phyloP scores from a whole-genome alignment of 2,888 invertebrate genomes.

The Lasioglossum pauxillum region DNA sequence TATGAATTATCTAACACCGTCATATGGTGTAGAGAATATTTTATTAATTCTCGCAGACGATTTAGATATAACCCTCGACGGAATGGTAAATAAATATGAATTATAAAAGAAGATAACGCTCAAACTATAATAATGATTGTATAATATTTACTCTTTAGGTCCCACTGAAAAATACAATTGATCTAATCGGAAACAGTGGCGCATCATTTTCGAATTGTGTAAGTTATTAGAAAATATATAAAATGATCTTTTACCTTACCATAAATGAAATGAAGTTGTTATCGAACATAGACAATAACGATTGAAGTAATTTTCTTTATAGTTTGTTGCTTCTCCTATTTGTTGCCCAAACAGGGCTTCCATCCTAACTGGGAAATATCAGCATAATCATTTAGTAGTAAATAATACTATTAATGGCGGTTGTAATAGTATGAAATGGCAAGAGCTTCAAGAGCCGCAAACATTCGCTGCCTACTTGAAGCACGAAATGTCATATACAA shows the following conservation, averaged over 20 bases:
- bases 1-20: constrained; percentile 34
- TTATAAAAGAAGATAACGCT: constrained; percentile 54
- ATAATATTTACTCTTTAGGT: constrained; percentile 83
- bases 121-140: constrained; percentile 41
- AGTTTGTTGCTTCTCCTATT: constrained; percentile 94
- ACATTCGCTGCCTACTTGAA: constrained; percentile 90
- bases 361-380: constrained; percentile 92
- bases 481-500: constrained; percentile 88
- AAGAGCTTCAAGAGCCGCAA: constrained; percentile 86
- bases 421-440: constrained; percentile 91
- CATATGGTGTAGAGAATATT: constrained; percentile 86
- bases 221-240: constrained; percentile 80
- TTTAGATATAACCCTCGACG: constrained; percentile 92
- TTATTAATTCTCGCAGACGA: constrained; percentile 93
- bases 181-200: constrained; percentile 88
- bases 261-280: constrained; percentile 5
- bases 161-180: constrained; percentile 88
- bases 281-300: not conserved
- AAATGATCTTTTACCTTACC: constrained; percentile 7
- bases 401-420: constrained; percentile 93
- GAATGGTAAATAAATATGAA: constrained; percentile 89
- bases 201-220: constrained; percentile 91
- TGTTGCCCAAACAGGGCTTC: constrained; percentile 97
- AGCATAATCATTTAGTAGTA: constrained; percentile 91
- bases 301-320: constrained; percentile 52